These are phyloP conservation scores for Acanthis flammea DNA, from an alignment of 2,797 vertebrate species.

Conservation along the genomic window DNA sequence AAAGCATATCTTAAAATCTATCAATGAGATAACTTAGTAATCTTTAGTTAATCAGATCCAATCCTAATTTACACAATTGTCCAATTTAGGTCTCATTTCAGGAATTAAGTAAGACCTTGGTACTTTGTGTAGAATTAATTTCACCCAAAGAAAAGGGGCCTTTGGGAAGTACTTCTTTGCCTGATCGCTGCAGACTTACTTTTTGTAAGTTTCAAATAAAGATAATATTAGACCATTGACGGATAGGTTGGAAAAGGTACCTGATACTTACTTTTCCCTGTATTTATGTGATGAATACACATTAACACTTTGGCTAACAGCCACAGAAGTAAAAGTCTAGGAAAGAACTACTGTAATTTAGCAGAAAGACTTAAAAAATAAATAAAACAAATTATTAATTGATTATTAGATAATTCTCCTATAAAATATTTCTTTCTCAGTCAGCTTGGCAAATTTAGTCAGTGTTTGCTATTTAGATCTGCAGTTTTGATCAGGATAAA, in stretches of 20 bases:
- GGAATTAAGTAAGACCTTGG: background rate
- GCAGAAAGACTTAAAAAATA: background rate
- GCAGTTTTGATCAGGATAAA: background rate
- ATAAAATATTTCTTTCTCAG: background rate
- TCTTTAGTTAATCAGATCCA: background rate
- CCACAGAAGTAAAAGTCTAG: background rate
- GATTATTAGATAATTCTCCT: background rate
- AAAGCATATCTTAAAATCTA: background rate
- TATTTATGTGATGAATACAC: background rate
- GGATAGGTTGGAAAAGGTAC: background rate
- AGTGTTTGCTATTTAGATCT: background rate
- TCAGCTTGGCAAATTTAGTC: background rate
- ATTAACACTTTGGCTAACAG: background rate
- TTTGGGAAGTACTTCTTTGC: background rate
- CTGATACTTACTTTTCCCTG: background rate
- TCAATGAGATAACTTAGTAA: background rate
- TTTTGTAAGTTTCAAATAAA: background rate
- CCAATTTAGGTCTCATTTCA: background rate
- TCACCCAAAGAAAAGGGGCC: background rate
- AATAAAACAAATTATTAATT: background rate
- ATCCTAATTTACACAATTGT: background rate
- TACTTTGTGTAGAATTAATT: background rate
- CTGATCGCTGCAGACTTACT: background rate
- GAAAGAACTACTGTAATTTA: background rate
- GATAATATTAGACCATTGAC: background rate